A percentile compares a stretch with the other conserved stretches of the same genome.
Conservation (phyloP, 1,140 invertebrate species). For the Dermatophagoides farinae region DNA sequence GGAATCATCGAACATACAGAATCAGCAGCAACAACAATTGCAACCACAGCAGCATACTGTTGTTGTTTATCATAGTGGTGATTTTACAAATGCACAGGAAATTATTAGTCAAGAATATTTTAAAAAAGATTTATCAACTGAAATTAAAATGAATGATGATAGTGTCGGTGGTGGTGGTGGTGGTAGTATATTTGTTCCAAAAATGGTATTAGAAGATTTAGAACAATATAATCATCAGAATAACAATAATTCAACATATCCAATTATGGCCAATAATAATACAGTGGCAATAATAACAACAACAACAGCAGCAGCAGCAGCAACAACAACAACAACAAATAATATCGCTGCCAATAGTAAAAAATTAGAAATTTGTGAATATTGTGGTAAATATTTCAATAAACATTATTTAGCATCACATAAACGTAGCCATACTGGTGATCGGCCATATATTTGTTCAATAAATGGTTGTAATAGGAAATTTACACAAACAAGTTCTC, state of each 20-base stretch:
- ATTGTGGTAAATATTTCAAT: constrained; percentile 8
- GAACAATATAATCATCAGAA: not conserved
- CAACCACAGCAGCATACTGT: not conserved
- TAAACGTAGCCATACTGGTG: not conserved
- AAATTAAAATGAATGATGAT: not conserved
- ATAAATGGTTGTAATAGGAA: constrained; percentile 1
- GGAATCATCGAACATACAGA: not conserved
- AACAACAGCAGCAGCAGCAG: too few species aligned
- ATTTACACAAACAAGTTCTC: constrained; percentile 4
- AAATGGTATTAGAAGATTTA: constrained; percentile 8
- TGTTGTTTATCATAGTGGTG: not conserved
- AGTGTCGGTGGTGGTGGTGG: too few species aligned
- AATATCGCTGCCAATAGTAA: not conserved
- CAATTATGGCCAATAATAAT: not conserved
- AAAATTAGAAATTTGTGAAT: not conserved
- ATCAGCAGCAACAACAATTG: not conserved
- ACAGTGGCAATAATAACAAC: not conserved
- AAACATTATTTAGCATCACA: constrained; percentile 10
- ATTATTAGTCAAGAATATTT: not conserved
- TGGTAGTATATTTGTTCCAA: constrained; percentile 6
- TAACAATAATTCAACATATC: not conserved
- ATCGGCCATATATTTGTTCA: constrained; percentile 4
- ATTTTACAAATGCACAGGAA: not conserved
- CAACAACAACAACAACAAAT: not conserved
- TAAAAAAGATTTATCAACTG: not conserved